Evolutionary conservation across 2,888 invertebrate genomes (phyloP), one percentile per base, ranked within the genome.

Genomic region (Stegophylla sp.): DNA sequence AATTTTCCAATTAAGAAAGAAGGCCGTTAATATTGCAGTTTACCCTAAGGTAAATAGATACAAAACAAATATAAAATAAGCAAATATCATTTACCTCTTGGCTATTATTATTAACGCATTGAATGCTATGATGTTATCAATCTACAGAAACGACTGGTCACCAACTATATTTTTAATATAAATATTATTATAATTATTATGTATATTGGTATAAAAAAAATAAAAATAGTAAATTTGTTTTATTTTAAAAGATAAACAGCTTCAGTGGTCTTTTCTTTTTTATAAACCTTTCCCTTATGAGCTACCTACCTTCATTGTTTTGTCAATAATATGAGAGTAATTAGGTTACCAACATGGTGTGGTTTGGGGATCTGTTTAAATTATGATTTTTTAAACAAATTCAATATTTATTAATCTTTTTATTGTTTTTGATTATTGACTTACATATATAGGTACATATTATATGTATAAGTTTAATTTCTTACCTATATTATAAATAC

Each of bases 61-160:
- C 79, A 79, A 79, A 71, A 79, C 79, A 79, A 71, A 79, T 79
- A 79, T 79, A 79, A 77, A 79, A 79, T 79, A 79, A 79, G 79
- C 71, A 43, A 61, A 79, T 79, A 79, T 61, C 71, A 13, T 79
- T 69, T 79, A 69, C 67, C 76, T 76, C 53, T 79, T 61, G 79
- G 69, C 59, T 71, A 79, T 79, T 69, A 71, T 79, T 79, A 71
- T 63, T 61, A 69, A 79, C 69, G 79, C 71, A 71, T 79, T 71
- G 51, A 34, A 69, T 61, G 79, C 79, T 71, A 34, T 63, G 79
- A 23, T 71, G 69, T 61, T 71, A 79, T 51, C 69, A 51, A 63
- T 71, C 79, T 69, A 41, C 71, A 34, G 61, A 63, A 69, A 67
- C 59, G 20, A 69, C 7, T 69, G 67, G 77, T 69, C 69, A 61